Evolutionary conservation across 2,888 invertebrate genomes (phyloP), one percentile per base, ranked within the genome.

Genomic region (Acanthopleura granulata): DNA sequence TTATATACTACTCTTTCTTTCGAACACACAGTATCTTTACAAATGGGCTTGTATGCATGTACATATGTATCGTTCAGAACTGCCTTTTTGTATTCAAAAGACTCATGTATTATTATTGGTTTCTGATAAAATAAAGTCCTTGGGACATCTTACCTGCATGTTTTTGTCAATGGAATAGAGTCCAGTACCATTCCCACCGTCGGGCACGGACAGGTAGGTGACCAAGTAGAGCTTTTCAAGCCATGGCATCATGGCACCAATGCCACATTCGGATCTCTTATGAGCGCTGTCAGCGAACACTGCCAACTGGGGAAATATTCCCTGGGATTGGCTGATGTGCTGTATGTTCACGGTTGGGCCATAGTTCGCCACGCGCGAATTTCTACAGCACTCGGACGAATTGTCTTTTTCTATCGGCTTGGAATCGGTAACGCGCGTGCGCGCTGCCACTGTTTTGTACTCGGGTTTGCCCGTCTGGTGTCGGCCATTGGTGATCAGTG

Each of bases 231-330:
- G 76, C n/a, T 76, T 78, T 16, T 79, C 79, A 14, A 73, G 72
- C 80, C 80, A 80, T 0, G 80, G 77, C 80, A 80, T 80, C 62
- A 79, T 51, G 0, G 80, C 80, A 30, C 80, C 80, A 18, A 76
- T 80, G 1, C 80, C 80, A 75, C 79, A 77, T 57, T 80, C 79
- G 29, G 79, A 75, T 18, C 80, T 72, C 0, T n/a, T 72, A 0
- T 76, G 75, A 4, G 72, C 78, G 51, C 80, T 80, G 50, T 77
- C 77, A 27, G 80, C 80, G 6, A 77, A 79, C 0, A 51, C 78
- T 51, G 76, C 50, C 16, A 77, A 50, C 25, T 75, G 69, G 27
- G 77, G 78, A 29, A 77, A 78, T 25, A 78, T 76, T 12, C 78
- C 78, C n/a, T 73, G 72, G 29, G 66, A 27, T 66, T 66, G 66